Conservation (phyloP, 1,140 invertebrate genomes). For the Micrasema longulum region DNA sequence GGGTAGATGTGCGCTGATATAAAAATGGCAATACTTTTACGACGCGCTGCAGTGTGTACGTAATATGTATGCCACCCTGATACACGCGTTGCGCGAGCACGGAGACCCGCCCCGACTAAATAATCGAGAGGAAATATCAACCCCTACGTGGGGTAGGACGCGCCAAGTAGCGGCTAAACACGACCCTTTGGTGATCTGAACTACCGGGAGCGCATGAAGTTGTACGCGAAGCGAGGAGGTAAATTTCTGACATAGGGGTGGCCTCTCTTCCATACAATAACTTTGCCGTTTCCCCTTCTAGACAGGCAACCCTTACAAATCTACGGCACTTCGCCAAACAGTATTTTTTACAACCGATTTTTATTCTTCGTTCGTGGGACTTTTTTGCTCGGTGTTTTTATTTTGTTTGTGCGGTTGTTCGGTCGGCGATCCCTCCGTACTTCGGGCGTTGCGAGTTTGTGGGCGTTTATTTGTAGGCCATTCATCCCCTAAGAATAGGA, state of each 20-base stretch:
- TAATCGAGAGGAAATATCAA: slow-evolving; percentile 32
- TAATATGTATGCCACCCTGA: slow-evolving; percentile 12
- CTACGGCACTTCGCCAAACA: neutral
- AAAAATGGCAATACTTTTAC: slow-evolving; percentile 34
- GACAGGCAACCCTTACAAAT: neutral
- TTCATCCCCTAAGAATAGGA: slow-evolving; percentile 26
- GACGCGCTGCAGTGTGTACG: slow-evolving; percentile 21
- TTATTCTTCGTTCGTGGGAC: neutral
- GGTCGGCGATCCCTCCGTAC: neutral
- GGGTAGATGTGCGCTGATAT: slow-evolving; percentile 22
- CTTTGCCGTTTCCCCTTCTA: neutral
- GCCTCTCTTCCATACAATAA: neutral
- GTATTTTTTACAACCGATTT: no score
- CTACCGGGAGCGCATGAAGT: slow-evolving; percentile 41
- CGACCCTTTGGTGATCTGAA: slow-evolving; percentile 46
- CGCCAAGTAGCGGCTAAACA: slow-evolving; percentile 39
- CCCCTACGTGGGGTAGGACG: slow-evolving; percentile 36
- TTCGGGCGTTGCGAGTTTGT: slow-evolving; percentile 2
- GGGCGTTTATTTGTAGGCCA: slow-evolving; percentile 12
- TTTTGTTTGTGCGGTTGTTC: neutral
- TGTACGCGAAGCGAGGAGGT: slow-evolving; percentile 31
- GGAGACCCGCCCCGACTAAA: slow-evolving; percentile 35
- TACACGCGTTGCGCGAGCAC: slow-evolving; percentile 9
- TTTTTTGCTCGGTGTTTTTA: neutral
- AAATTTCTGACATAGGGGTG: neutral